Base-by-base conservation (phyloP, 2,113 vertebrate species). In the Puffinus mauretanicus region DNA sequence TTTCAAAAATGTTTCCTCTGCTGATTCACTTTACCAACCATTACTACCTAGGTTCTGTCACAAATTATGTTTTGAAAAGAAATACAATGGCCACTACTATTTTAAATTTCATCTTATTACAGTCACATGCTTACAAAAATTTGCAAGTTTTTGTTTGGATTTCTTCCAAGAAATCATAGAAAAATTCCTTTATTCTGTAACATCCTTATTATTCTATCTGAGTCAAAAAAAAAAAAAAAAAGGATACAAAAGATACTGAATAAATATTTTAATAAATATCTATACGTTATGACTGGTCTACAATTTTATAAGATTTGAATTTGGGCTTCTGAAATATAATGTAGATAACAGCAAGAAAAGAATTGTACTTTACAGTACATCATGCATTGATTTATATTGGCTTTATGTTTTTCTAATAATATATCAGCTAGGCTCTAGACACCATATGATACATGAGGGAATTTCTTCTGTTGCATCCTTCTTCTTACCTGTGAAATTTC, bases 401-500 rank as follows among this genome's bases (percentile, higher is more conserved):
- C 5, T 40, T 77, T 58, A 18, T 30, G 2, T 65, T 77, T 86
- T 77, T 21, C 27, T 61, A 61, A 61, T 19, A 16, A 30, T 77
- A 22, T 21, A 52, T 77, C 30, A 80, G 1, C 18, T 38, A 36
- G 11, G 13, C 16, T 84, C 16, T 54, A 36, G 42, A 36, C 42
- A 65, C 13, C 4, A 3, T 61, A 38, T 19, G 15, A 58, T n/a
- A 4, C 0, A 0, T 40, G 15, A 86, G 2, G 7, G 6, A 92
- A 71, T 60, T 76, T 76, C 16, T 69, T 77, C 11, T 47, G 13
- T 20, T 60, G 4, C 5, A 87, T 69, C 24, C 19, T 72, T 77
- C 19, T 22, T 60, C 9, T 91, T 7, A 46, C 1, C 2, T 2
- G 44, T 7, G 16, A 65, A 49, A 0, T 62, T 90, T 70, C 4